A percentile compares a stretch with the other conserved stretches of the same genome.
These are phyloP conservation scores for Psephotus haematonotus DNA, from an alignment of 2,113 vertebrate genomes.

Conservation along the genomic window DNA sequence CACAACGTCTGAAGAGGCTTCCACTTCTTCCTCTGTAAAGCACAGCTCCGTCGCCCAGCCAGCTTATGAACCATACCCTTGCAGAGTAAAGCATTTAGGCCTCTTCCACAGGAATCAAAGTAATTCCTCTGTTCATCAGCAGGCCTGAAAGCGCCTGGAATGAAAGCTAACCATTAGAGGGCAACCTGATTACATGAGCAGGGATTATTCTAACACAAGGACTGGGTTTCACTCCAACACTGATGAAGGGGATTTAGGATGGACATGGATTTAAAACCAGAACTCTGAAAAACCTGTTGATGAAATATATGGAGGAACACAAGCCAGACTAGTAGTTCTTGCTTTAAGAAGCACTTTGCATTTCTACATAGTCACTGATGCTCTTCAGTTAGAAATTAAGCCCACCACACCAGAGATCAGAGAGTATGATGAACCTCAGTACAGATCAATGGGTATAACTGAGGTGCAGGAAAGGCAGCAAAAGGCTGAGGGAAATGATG, in stretches of 20 bases:
- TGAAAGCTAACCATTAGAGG: neutral
- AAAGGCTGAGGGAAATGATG: neutral
- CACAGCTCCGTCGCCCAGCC: neutral
- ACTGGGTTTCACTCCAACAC: neutral
- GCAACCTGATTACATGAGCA: neutral
- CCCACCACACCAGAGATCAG: neutral
- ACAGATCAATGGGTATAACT: fast-evolving
- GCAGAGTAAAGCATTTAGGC: neutral
- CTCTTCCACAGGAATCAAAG: neutral
- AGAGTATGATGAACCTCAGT: neutral
- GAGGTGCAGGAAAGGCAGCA: neutral
- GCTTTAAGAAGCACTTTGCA: neutral
- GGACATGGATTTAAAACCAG: neutral
- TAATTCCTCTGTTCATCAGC: neutral
- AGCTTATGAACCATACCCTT: fast-evolving
- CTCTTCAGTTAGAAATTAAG: neutral
- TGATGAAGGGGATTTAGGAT: too few species aligned
- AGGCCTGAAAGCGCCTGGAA: neutral
- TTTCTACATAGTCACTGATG: neutral
- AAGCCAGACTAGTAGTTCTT: neutral
- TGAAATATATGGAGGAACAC: neutral
- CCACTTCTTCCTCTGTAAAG: neutral
- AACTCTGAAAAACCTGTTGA: neutral
- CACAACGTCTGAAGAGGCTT: neutral
- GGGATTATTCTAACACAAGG: neutral